Evolutionary conservation across 2,113 vertebrate species (phyloP), one percentile per base, ranked within the genome.

Genomic region (Perccottus glenii): DNA sequence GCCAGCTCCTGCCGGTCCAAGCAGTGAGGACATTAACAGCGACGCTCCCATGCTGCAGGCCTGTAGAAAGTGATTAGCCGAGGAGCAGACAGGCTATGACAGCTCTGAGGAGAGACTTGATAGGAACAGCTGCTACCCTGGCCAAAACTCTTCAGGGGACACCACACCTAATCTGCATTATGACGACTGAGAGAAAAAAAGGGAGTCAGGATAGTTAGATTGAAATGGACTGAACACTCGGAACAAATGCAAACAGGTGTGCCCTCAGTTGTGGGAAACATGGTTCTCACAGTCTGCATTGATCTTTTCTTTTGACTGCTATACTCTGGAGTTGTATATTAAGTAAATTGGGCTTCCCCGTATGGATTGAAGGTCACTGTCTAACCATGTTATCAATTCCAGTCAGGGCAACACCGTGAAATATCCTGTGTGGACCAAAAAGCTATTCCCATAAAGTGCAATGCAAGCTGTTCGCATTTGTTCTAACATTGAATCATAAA

Each of bases 111-210:
- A 88, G 81, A 85, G 77, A 50, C 81, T 83, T 84, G 85, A 88
- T 85, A 48, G 77, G 82, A 75, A 85, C 89, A 90, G 85, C 86
- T 90, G 90, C 87, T 87, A 73, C 82, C 82, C 70, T 74, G 70
- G 66, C 72, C 81, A 60, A 64, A 60, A 65, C 67, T 84, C 84
- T 76, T 60, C 64, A 60, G 82, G 81, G 77, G 74, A 76, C 73
- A 68, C 64, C 67, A 67, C 75, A 78, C 77, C 58, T 76, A 64
- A 67, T 69, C 44, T 70, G 73, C 66, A 84, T 77, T 84, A 80
- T 74, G 80, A 71, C 79, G 55, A 42, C 27, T 46, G 16, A 58
- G 64, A 67, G 40, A 48, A 63, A 80, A 55, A 32, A n/a, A n/a
- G n/a, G n/a, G 14, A 16, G 45, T 32, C 40, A 10, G 15, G 55